These are phyloP conservation scores for Rotaria magnacalcarata DNA, from an alignment of 2,888 invertebrate species.

Conservation along the genomic window DNA sequence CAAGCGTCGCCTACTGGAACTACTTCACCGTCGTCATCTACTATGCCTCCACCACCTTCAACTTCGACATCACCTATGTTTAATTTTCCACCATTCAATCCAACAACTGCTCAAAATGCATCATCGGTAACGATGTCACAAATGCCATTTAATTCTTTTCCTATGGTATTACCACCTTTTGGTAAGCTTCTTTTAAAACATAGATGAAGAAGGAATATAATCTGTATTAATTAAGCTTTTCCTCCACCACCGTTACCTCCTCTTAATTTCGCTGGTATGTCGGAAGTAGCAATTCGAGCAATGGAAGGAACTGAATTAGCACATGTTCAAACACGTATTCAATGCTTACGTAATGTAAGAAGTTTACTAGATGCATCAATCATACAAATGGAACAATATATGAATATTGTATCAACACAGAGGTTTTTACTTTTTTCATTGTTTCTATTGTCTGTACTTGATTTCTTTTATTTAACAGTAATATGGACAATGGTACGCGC, in stretches of 20 bases:
- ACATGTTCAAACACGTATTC: conserved; percentile 82
- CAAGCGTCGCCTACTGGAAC: background rate
- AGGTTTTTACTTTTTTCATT: background rate
- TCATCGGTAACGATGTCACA: background rate
- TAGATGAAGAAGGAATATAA: background rate
- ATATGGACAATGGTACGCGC: background rate
- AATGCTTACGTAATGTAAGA: conserved; percentile 77
- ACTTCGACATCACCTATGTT: background rate
- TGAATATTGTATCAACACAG: conserved; percentile 47
- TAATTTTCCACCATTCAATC: background rate
- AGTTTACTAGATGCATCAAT: conserved; percentile 86
- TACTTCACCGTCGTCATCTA: conserved; percentile 46
- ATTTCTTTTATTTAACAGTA: background rate
- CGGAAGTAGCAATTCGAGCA: conserved; percentile 74
- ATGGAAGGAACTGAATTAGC: conserved; percentile 84
- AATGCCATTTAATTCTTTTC: conserved; percentile 61
- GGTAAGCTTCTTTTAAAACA: conserved; percentile 50
- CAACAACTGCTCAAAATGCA: background rate
- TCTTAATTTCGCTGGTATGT: conserved; percentile 67
- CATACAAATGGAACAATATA: conserved; percentile 86
- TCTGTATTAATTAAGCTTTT: conserved; percentile 55
- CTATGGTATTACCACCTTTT: conserved; percentile 63
- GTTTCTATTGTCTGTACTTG: background rate
- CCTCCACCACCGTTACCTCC: conserved; percentile 55
- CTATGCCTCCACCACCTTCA: conserved; percentile 58